These are phyloP conservation scores for Strix occidentalis DNA, from an alignment of 2,797 vertebrate species.

Conservation along the genomic window DNA sequence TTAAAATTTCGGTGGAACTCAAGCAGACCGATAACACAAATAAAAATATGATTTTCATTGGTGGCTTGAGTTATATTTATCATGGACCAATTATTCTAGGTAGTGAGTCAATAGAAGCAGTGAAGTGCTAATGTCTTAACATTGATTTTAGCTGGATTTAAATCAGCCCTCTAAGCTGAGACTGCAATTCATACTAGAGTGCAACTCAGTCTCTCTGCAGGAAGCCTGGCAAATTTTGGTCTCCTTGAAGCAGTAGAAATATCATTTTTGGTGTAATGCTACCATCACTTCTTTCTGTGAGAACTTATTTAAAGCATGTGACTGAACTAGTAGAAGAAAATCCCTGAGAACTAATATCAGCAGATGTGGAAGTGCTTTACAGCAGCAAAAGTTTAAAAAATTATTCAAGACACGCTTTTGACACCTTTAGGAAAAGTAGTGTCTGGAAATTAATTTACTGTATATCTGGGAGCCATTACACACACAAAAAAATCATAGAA, in stretches of 20 bases:
- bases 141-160: not conserved
- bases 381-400: not conserved
- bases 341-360: not conserved
- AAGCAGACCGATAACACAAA: not conserved
- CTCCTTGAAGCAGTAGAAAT: not conserved
- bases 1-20: not conserved
- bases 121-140: not conserved
- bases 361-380: not conserved
- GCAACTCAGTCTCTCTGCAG: not conserved
- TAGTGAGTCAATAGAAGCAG: not conserved
- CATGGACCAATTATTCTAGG: not conserved
- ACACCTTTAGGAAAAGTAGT: not conserved
- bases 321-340: not conserved
- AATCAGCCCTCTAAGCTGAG: not conserved
- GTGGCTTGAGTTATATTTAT: not conserved
- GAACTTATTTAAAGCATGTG: not conserved
- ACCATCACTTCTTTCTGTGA: not conserved
- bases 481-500: not conserved
- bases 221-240: not conserved
- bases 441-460: not conserved
- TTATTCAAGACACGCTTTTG: not conserved
- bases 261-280: not conserved
- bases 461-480: not conserved
- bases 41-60: not conserved
- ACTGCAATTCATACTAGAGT: not conserved